Conservation (phyloP, 2,797 vertebrate genomes). For the Gambelia wislizenii region DNA sequence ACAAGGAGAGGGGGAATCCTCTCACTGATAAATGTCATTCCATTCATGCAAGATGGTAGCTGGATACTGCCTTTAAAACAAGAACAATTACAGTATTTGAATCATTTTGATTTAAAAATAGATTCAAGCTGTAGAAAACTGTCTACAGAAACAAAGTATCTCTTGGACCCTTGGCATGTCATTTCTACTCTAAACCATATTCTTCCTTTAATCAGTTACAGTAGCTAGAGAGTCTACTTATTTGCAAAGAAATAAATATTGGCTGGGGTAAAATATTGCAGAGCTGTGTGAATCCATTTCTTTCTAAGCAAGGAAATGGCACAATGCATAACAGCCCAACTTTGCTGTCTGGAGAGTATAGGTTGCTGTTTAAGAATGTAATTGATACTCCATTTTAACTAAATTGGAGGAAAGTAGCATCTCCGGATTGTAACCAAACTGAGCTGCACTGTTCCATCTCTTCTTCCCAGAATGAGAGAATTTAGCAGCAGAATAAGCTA, state of each 20-base stretch:
- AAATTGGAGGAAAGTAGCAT: slow-evolving; percentile 50
- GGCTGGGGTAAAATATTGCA: not conserved
- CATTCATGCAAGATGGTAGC: not conserved
- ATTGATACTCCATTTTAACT: slow-evolving; percentile 49
- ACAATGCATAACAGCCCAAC: slow-evolving; percentile 8
- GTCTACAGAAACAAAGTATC: not conserved
- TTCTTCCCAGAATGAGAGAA: not conserved
- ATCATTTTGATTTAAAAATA: slow-evolving; percentile 11
- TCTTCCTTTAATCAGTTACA: slow-evolving; percentile 4
- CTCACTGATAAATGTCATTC: not conserved
- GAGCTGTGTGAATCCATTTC: slow-evolving; percentile 28
- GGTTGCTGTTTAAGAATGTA: slow-evolving; percentile 32
- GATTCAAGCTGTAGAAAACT: slow-evolving; percentile 3
- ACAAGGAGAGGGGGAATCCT: not conserved
- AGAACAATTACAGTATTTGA: not conserved
- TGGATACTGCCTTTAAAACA: not conserved
- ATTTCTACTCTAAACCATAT: slow-evolving; percentile 7
- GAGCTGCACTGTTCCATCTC: slow-evolving; percentile 57
- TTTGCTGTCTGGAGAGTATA: not conserved
- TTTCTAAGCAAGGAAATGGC: slow-evolving; percentile 40
- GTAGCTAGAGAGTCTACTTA: slow-evolving; percentile 17
- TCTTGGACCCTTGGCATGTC: not conserved
- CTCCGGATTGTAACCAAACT: slow-evolving; percentile 40
- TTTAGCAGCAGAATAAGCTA: slow-evolving; percentile 67
- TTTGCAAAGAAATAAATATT: slow-evolving; percentile 42